Base-by-base conservation (phyloP, 1,140 invertebrate genomes). In the Panulirus ornatus region DNA sequence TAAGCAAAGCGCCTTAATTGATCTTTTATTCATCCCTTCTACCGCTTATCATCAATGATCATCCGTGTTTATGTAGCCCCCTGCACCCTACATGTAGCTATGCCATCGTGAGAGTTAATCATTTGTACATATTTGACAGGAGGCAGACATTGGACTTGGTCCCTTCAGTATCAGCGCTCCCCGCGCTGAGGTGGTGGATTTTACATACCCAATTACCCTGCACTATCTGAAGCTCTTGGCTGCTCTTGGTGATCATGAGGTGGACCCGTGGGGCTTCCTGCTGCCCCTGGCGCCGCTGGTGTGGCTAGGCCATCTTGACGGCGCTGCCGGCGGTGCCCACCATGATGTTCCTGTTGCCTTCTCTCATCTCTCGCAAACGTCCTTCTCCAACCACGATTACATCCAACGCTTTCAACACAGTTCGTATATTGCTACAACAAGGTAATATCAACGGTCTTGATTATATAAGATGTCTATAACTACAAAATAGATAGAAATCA, bases 191-290 rank as follows among this genome's bases (percentile, higher is more conserved):
- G 82, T 71, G 19, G 82, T 84, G 40, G 82, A 84, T 40, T 71
- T 70, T 34, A 70, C 82, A 11, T 27, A 27, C 27, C 44, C 63
- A 42, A 16, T 84, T 6, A 42, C 58, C 1, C 42, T 84, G 1
- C 36, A 84, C n/a, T 42, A 84, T 22, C 34, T 22, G 30, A 34
- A n/a, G n/a, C 42, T 84, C 63, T 19, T 84, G 19, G 82, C 36
- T 16, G 22, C 19, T 27, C 16, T 58, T 42, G 82, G 82, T 0
- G 14, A 19, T 5, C 30, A 58, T 2, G 82, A 71, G 82, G 63
- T 84, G 22, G 38, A 84, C 27, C 36, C 58, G 1, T 84, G 82
- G 82, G 44, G 82, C 63, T 84, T 84, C 66, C 36, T 84, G 19
- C 36, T 84, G 82, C 82, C 82, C 3, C 66, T 84, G 36, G 42